Percentiles rank a stretch among this genome's conserved stretches.
These are phyloP conservation scores for Selenia dentaria DNA, from an alignment of 2,888 invertebrate genomes.

Conservation along the genomic window DNA sequence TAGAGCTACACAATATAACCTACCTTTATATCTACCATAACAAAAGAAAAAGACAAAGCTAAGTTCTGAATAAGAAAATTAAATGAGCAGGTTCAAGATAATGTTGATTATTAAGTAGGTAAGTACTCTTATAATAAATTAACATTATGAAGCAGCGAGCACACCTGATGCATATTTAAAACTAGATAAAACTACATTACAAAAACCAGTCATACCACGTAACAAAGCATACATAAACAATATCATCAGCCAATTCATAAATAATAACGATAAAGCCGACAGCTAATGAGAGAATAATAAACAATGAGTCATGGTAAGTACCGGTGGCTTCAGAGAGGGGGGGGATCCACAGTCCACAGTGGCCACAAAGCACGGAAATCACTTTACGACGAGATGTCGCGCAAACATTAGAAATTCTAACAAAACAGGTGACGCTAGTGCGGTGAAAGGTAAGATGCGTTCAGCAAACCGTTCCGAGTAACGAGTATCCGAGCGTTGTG, in stretches of 20 bases:
- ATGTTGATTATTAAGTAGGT: too few species aligned
- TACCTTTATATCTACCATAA: too few species aligned
- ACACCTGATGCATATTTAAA: conserved; percentile 18
- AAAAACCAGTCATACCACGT: conserved; percentile 8
- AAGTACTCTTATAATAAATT: conserved; percentile 9
- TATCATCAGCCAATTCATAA: conserved; percentile 34
- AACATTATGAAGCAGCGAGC: conserved; percentile 14
- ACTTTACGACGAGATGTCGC: conserved; percentile 71
- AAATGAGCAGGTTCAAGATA: too few species aligned
- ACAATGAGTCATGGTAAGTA: conserved; percentile 67
- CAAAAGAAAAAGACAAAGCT: too few species aligned
- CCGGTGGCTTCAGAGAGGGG: conserved; percentile 57
- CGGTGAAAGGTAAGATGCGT: conserved; percentile 80
- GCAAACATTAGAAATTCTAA: conserved; percentile 62
- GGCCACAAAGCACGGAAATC: conserved; percentile 79
- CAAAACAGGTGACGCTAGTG: conserved; percentile 65
- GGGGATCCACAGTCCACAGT: conserved; percentile 59
- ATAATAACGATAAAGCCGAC: conserved; percentile 48
- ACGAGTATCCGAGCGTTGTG: conserved; percentile 72
- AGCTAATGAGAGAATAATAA: conserved; percentile 56
- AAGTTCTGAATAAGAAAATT: too few species aligned
- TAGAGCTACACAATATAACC: too few species aligned
- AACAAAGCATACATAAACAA: conserved; percentile 25
- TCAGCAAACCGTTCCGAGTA: conserved; percentile 70
- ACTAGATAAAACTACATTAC: conserved; percentile 12